Evolutionary conservation across 2,888 invertebrate species (phyloP), one percentile per base, ranked within the genome.

Genomic region (Microplitis deprimator): DNA sequence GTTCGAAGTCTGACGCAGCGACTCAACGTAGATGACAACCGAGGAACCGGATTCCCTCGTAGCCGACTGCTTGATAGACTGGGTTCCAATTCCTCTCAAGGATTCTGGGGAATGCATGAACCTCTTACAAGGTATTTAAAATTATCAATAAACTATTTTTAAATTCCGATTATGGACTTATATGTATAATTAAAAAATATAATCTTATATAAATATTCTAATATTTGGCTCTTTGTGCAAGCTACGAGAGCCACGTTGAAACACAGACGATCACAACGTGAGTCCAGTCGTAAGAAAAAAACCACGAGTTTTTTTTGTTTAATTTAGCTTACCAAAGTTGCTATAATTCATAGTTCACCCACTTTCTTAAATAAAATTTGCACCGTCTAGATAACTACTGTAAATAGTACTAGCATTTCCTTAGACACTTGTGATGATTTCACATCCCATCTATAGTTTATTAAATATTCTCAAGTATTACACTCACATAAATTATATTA

Each of bases 1-100:
- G 96, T 96, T 90, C 93, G 96, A 76, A 96, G 95, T 82, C 91
- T 97, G 79, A 97, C 97, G 5, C 95, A 96, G 88, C 93, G 96
- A 81, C 91, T 96, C 83, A 96, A 96, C 89, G 95, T 96, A 67
- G 96, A 96, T 85, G 96, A 96, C 85, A 94, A 94, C 65, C 91
- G 92, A 77, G 89, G 92, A 79, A 91, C 92, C 67, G 92, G 92
- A 70, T 94, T 94, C 89, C 93, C 93, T 68, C 92, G 92, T 85
- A 92, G 93, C 86, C 91, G 93, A 84, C 87, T 94, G 83, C 90
- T 94, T 70, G 92, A 91, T 81, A 90, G 91, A 84, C 80, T 90
- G 73, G 87, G 88, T 20, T 84, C 87, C 1, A 88, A 88, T 39
- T 84, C 90, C 39, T 83, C 88, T 6, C 88, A 89, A 83, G 83